phyloP scores from a whole-genome alignment of 2,113 vertebrate genomes.

The Cryptotis parvus region DNA sequence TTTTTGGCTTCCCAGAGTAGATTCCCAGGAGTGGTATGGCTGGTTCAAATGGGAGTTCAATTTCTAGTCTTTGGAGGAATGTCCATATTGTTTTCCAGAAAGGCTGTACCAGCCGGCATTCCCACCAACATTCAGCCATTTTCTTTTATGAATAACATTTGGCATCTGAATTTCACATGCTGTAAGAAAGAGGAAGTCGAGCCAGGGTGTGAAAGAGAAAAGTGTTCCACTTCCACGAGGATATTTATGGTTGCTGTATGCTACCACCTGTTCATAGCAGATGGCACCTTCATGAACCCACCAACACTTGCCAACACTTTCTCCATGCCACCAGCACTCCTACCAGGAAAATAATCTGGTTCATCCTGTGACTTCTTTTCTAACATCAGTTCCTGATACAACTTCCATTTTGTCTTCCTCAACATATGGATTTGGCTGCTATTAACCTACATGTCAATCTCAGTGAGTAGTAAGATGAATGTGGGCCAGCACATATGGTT shows the following conservation, averaged over 20 bases:
- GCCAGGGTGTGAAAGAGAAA: neutral
- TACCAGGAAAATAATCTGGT: neutral
- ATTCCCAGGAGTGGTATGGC: no score
- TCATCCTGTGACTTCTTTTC: constrained; percentile 6
- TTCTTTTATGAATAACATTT: neutral
- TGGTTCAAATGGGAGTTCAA: no score
- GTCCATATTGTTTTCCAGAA: no score
- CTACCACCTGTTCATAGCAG: constrained; percentile 49
- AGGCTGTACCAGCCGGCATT: no score
- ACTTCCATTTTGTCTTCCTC: constrained; percentile 12
- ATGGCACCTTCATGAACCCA: constrained; percentile 20
- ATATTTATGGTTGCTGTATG: neutral
- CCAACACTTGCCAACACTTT: constrained; percentile 24
- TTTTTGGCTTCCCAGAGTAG: no score
- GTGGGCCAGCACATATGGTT: neutral
- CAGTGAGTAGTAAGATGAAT: no score
- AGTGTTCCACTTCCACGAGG: neutral
- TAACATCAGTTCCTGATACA: neutral
- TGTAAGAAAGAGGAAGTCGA: neutral
- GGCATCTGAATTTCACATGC: neutral
- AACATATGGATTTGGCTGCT: neutral
- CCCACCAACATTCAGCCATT: no score
- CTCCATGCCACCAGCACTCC: neutral
- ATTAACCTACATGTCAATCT: neutral
- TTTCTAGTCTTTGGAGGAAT: no score